These are phyloP conservation scores for Hypena proboscidalis DNA, from an alignment of 2,888 invertebrate genomes.

Conservation along the genomic window DNA sequence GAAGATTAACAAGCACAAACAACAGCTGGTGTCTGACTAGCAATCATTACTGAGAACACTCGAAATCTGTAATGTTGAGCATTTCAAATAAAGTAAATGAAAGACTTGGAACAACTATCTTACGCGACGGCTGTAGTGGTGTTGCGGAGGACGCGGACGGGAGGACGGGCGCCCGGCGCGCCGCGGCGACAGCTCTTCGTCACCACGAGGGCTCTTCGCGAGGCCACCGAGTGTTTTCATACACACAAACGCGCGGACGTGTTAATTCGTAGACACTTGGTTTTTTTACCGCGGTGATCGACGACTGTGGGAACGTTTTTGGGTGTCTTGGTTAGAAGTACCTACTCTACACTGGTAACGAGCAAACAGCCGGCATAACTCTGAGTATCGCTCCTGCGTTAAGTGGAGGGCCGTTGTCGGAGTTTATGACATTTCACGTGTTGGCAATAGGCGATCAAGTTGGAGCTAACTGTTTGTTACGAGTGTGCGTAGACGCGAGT, in stretches of 20 bases:
- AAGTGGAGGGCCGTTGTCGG: slow-evolving; percentile 72
- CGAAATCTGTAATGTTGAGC: slow-evolving; percentile 49
- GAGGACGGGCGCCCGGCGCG: slow-evolving; percentile 41
- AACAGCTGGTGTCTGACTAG: slow-evolving; percentile 52
- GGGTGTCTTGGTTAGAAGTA: slow-evolving; percentile 82
- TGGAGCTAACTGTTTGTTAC: slow-evolving; percentile 59
- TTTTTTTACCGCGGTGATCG: slow-evolving; percentile 80
- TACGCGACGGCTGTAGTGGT: slow-evolving; percentile 66
- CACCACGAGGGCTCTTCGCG: slow-evolving; percentile 78
- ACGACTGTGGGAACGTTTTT: slow-evolving; percentile 84
- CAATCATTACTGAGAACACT: slow-evolving; percentile 63
- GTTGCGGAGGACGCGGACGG: slow-evolving; percentile 41
- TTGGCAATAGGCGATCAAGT: slow-evolving; percentile 66
- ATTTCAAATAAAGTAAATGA: slow-evolving; percentile 78
- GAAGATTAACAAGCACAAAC: slow-evolving; percentile 58
- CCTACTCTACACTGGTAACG: slow-evolving; percentile 77
- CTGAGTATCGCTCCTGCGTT: slow-evolving; percentile 77
- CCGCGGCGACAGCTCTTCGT: slow-evolving; percentile 72
- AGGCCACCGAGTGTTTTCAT: slow-evolving; percentile 81
- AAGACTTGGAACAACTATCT: slow-evolving; percentile 74
- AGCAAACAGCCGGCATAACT: slow-evolving; percentile 80
- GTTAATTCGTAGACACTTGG: slow-evolving; percentile 84
- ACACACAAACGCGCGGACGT: slow-evolving; percentile 81
- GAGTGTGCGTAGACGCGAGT: slow-evolving; percentile 58
- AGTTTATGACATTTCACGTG: slow-evolving; percentile 76